Percentiles rank a stretch among this genome's conserved stretches.
phyloP scores from a whole-genome alignment of 2,797 vertebrate genomes.

The Nannoperca obscura region DNA sequence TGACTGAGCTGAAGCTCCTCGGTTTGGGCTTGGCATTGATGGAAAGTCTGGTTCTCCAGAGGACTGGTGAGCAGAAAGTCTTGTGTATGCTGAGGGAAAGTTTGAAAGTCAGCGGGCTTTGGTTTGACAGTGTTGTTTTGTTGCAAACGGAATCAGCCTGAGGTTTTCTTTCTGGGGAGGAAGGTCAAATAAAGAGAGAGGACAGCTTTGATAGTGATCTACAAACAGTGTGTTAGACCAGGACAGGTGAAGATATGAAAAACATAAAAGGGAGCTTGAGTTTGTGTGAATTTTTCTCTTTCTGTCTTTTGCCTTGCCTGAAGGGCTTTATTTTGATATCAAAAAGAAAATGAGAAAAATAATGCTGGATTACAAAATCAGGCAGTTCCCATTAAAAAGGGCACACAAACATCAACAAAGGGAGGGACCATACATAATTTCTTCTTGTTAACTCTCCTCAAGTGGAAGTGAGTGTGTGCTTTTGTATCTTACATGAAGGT shows the following conservation, averaged over 20 bases:
- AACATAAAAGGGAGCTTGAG: slow-evolving; percentile 58
- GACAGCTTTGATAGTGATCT: slow-evolving; percentile 81
- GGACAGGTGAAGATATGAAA: slow-evolving; percentile 75
- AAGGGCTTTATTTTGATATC: slow-evolving; percentile 75
- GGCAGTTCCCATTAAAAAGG: slow-evolving; percentile 69
- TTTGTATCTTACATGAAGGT: slow-evolving; percentile 39
- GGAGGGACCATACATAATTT: slow-evolving; percentile 52
- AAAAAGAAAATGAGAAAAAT: slow-evolving; percentile 66
- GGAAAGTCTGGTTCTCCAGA: slow-evolving; percentile 77
- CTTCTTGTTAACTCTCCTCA: slow-evolving; percentile 34
- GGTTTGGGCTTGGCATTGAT: slow-evolving; percentile 83
- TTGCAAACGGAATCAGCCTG: slow-evolving; percentile 72
- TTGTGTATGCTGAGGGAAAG: slow-evolving; percentile 73
- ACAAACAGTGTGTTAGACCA: slow-evolving; percentile 78
- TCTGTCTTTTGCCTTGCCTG: slow-evolving; percentile 63
- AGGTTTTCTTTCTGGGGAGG: slow-evolving; percentile 76
- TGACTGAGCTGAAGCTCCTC: slow-evolving; percentile 78
- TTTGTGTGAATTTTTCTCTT: slow-evolving; percentile 64
- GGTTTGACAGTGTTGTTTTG: slow-evolving; percentile 79
- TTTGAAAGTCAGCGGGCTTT: slow-evolving; percentile 79
- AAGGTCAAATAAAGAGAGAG: slow-evolving; percentile 80
- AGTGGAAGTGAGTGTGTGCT: slow-evolving; percentile 34
- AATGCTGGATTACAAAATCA: slow-evolving; percentile 68
- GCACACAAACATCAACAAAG: slow-evolving; percentile 45
- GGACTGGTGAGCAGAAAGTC: slow-evolving; percentile 72